Evolutionary conservation across 1,140 invertebrate species (phyloP).

Genomic region (Sitobion miscanthi): DNA sequence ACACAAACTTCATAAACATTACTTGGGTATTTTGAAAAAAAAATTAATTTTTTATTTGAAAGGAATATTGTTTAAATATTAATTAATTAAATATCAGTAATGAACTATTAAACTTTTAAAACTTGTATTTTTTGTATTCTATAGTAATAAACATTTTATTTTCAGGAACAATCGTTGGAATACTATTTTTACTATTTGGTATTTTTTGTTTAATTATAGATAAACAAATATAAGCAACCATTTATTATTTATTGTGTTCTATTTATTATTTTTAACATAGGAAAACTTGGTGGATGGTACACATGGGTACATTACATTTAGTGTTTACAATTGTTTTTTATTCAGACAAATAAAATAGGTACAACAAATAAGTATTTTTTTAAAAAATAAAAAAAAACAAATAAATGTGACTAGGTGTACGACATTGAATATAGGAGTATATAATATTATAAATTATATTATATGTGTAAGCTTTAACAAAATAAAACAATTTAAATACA

Average conservation of each 20-base stretch:
- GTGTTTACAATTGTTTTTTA: neutral
- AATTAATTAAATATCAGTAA: too few relatives aligned
- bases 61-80: neutral
- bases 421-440: slow-evolving; percentile 9
- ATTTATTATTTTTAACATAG: neutral
- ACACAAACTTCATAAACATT: too few relatives aligned
- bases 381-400: neutral
- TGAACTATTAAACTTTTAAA: too few relatives aligned
- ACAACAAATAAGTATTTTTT: neutral
- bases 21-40: too few relatives aligned
- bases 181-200: slow-evolving; percentile 40
- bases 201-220: slow-evolving; percentile 44
- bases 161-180: slow-evolving; percentile 37
- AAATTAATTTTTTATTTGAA: neutral
- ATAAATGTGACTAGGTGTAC: neutral
- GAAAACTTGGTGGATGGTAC: neutral
- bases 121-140: too few relatives aligned
- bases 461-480: neutral
- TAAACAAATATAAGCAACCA: slow-evolving; percentile 4
- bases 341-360: neutral
- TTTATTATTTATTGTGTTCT: neutral
- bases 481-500: slow-evolving; percentile 15
- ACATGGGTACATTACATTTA: neutral
- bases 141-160: neutral
- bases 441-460: neutral